Base-by-base conservation (phyloP, 2,113 vertebrate genomes). In the Chionodraco myersi region DNA sequence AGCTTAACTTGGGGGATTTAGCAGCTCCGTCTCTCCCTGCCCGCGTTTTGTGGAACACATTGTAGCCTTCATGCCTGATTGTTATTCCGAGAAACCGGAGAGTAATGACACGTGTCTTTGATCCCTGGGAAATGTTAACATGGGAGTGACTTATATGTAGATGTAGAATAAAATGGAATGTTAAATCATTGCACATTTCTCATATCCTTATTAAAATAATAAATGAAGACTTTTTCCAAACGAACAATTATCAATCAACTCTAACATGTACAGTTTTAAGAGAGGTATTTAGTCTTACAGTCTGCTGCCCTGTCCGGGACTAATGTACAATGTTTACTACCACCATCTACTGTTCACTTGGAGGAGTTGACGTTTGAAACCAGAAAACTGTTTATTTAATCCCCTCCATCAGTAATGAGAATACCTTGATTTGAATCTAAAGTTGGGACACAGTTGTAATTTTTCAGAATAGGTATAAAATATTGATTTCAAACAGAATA, bases 301-400 rank as follows among this genome's bases (percentile, higher is more conserved):
- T n/a, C 41, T 60, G 45, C 47, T 56, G 65, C 75, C 51, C 58
- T n/a, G 1, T 47, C 44, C 52, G 47, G 58, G 63, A 58, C 56
- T 15, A 57, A 85, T 89, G 82, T 90, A 84, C 77, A 93, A 93
- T 94, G 94, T 94, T 94, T 91, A 90, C 93, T 94, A 94, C 94
- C 85, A 92, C 94, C 95, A 95, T 95, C 95, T 95, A 88, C 95
- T 95, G 95, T 95, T 95, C 93, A 92, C 74, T 84, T 10, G 72
- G 65, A 92, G 94, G 88, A 94, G 79, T 80, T 83, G 80, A 85
- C 75, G 51, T 72, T 34, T 54, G 26, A 79, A 2, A 59, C 65
- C 65, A 21, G 49, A 49, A 56, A 56, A n/a, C 54, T 10, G 23
- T 64, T 30, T 3, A 21, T 65, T 68, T 44, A 10, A 13, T 16